Evolutionary conservation across 2,113 vertebrate species (phyloP), one percentile per base, ranked within the genome.

Genomic region (Myiopsitta monachus): DNA sequence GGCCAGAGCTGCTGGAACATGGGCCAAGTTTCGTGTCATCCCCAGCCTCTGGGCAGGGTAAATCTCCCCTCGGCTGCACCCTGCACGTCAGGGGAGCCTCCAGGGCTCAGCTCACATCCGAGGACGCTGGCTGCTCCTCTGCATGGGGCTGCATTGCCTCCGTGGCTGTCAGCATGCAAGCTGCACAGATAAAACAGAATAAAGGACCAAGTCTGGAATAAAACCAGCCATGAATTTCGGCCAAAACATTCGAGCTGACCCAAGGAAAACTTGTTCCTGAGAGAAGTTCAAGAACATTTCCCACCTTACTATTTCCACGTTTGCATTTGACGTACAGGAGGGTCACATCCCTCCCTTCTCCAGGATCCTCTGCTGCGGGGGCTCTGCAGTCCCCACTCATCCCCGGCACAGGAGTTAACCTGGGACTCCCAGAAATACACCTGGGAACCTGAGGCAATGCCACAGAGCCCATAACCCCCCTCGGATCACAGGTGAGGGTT

Each of bases 231-330:
- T 3, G 69, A 90, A 23, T 51, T 88, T 84, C 61, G 83, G 88
- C 94, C 91, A 94, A 81, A 49, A 49, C 92, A 82, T 88, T 89
- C 76, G 55, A 93, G 88, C 91, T 94, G 88, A 88, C 74, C 62
- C 77, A 28, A 54, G 67, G 74, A 94, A 94, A 73, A 68, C 18
- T 82, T n/a, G 31, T 85, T 91, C 69, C 49, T 82, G 81, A 82
- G 57, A 83, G 44, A 70, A 76, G 54, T 24, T 86, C 23, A 82
- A 39, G 44, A 90, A 61, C 8, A 1, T 76, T 92, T 94, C 83
- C 52, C 94, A 84, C 86, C 74, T 93, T 88, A 18, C 82, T 89
- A 69, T 84, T 84, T 82, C 66, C 70, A 33, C 0, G 14, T 85
- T 70, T 39, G 33, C 4, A 1, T 76, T 14, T 66, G 80, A n/a